Evolutionary conservation across 1,140 invertebrate species (phyloP).

Genomic region (Brevipalpus yothersi): DNA sequence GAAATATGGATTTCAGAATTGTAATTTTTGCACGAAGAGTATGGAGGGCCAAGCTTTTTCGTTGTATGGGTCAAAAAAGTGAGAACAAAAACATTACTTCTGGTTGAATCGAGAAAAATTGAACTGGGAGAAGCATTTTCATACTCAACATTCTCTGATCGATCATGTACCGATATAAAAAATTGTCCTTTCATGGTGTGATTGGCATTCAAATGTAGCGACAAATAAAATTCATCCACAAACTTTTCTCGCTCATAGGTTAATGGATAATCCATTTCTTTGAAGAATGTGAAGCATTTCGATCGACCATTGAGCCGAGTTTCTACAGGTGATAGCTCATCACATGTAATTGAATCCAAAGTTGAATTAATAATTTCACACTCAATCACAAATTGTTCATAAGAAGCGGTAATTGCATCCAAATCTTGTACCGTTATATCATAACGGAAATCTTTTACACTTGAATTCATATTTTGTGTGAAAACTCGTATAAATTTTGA

Average conservation of each 20-base stretch:
- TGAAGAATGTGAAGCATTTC: not conserved
- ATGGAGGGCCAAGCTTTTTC: not conserved
- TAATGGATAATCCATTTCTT: not conserved
- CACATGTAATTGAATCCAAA: not conserved
- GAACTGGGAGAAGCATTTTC: not conserved
- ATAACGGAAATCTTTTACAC: not conserved
- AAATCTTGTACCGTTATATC: not conserved
- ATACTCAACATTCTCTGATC: not conserved
- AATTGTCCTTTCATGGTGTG: not conserved
- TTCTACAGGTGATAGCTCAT: not conserved
- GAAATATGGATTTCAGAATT: not conserved
- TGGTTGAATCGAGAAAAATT: not conserved
- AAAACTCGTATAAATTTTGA: not conserved
- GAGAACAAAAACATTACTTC: not conserved
- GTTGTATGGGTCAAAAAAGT: not conserved
- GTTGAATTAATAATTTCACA: not conserved
- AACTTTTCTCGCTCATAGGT: not conserved
- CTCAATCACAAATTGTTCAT: not conserved
- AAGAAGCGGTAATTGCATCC: not conserved
- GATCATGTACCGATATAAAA: not conserved
- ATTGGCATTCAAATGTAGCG: not conserved
- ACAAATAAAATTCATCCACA: not conserved
- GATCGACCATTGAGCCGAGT: not conserved
- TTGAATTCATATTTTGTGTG: not conserved
- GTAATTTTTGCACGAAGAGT: not conserved